Base-by-base conservation (phyloP, 2,113 vertebrate species). In the Gymnobelideus leadbeateri region DNA sequence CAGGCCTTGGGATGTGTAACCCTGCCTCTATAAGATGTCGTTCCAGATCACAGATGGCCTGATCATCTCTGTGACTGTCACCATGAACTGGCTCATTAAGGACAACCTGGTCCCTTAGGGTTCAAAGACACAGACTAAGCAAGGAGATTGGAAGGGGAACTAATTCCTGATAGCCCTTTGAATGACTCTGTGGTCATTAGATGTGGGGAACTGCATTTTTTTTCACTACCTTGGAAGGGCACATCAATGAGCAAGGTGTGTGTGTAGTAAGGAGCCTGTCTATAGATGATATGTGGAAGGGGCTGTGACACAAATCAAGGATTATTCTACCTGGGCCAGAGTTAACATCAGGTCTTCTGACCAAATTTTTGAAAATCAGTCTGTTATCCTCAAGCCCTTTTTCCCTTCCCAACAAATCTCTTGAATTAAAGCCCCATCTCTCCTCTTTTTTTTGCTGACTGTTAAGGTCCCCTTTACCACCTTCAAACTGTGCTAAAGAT, bases 41-140 rank as follows among this genome's bases (percentile, higher is more conserved):
- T 99, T 98, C 97, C 99, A 99, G 98, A 99, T 99, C 98, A 99
- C 99, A 0, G 99, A 99, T 93, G 98, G 99, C 8, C 98, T 99
- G 96, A 99, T 99, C 47, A 99, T 99, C 91, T 99, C 99, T 0
- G 99, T 99, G 28, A 99, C 99, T 98, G 99, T 99, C 91, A 99
- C 99, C 47, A 99, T 99, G 99, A 99, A 99, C 99, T 12, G 99
- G 97, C 99, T 99, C 92, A 99, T 99, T 95, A 99, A 99, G 97
- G 99, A 99, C 98, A 99, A 99, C 0, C 97, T 99, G 97, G 99
- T 99, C 0, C 98, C 99, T 94, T 99, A 98, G 98, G 98, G 57
- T 68, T 68, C 57, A 68, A 31, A 68, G 57, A 2, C 31, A 3
- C 4, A n/a, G 1, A 5, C 3, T 0, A 21, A 19, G 7, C 37